Evolutionary conservation across 2,888 invertebrate species (phyloP), one percentile per base, ranked within the genome.

Genomic region (Cantharis flavilabris): DNA sequence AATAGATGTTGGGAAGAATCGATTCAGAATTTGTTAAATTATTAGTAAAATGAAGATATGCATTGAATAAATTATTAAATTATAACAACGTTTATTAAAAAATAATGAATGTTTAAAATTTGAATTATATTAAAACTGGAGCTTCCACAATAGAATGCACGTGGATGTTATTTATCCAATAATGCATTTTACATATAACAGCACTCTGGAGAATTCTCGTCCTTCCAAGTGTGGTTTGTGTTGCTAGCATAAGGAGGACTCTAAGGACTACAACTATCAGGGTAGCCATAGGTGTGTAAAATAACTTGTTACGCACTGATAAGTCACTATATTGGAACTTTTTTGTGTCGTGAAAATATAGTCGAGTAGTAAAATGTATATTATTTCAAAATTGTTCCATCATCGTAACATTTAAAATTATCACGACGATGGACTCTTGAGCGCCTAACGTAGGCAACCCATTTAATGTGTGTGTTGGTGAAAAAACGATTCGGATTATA

Each of bases 271-370:
- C 82, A 81, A 84, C 84, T 84, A 87, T 86, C 86, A 86, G 86
- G 85, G 86, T 86, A 88, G 83, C 86, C 88, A 88, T 87, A 88
- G 88, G 88, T 87, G 88, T 88, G 88, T 88, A 88, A 88, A 88
- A 88, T 88, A 88, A 88, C 87, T 86, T 88, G 86, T 87, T 87
- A 87, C 86, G 85, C 86, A 85, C 84, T 84, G 86, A 84, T 84
- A 84, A 82, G 72, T 77, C 63, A 73, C 75, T 69, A 76, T 79
- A 76, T 77, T 77, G 75, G 72, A 72, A 69, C 71, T 73, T 63
- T 49, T 49, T 49, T n/a, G 49, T 49, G 7, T n/a, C 49, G 2
- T n/a, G 49, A 49, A 49, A 49, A 49, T 49, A 49, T n/a, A 49
- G n/a, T 2, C 49, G 49, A n/a, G 49, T n/a, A 49, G n/a, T n/a